A percentile compares a stretch with the other conserved stretches of the same genome.
phyloP scores from a whole-genome alignment of 2,797 vertebrate genomes.

The Diplodus sargus region DNA sequence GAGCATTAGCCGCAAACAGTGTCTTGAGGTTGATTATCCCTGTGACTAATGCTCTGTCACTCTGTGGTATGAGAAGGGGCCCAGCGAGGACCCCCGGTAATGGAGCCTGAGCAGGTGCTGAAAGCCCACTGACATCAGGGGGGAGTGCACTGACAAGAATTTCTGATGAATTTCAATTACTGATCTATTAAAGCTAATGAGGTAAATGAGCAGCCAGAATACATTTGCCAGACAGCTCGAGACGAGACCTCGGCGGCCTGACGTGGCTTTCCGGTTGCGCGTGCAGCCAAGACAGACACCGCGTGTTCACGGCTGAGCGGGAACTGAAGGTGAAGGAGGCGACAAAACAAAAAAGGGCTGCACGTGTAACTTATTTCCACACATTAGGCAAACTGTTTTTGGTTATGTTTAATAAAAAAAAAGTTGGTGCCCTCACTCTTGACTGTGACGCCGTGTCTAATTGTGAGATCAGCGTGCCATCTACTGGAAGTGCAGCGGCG shows the following conservation, averaged over 20 bases:
- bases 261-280: slow-evolving; percentile 23
- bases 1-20: slow-evolving; percentile 86
- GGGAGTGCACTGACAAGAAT: slow-evolving; percentile 93
- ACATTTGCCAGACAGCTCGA: slow-evolving; percentile 75
- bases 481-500: slow-evolving; percentile 44
- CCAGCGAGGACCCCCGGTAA: slow-evolving; percentile 92
- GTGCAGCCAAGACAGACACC: slow-evolving; percentile 11
- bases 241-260: slow-evolving; percentile 59
- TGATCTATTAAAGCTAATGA: slow-evolving; percentile 96
- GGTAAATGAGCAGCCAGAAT: slow-evolving; percentile 87
- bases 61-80: slow-evolving; percentile 88
- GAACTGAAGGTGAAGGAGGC: slow-evolving; percentile 7
- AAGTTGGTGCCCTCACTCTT: slow-evolving; percentile 1
- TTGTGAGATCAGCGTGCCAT: slow-evolving; percentile 58
- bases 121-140: slow-evolving; percentile 90
- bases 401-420: slow-evolving; percentile 37
- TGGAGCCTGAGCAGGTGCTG: slow-evolving; percentile 92
- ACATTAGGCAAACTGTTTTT: slow-evolving; percentile 17
- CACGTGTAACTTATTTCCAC: not conserved
- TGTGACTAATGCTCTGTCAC: slow-evolving; percentile 96
- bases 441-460: not conserved
- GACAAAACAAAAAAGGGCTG: not conserved
- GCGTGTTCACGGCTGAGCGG: not conserved
- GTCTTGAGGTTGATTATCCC: slow-evolving; percentile 94
- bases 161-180: slow-evolving; percentile 98